These are phyloP conservation scores for Brachionus calyciflorus DNA, from an alignment of 1,140 invertebrate species.

Conservation along the genomic window DNA sequence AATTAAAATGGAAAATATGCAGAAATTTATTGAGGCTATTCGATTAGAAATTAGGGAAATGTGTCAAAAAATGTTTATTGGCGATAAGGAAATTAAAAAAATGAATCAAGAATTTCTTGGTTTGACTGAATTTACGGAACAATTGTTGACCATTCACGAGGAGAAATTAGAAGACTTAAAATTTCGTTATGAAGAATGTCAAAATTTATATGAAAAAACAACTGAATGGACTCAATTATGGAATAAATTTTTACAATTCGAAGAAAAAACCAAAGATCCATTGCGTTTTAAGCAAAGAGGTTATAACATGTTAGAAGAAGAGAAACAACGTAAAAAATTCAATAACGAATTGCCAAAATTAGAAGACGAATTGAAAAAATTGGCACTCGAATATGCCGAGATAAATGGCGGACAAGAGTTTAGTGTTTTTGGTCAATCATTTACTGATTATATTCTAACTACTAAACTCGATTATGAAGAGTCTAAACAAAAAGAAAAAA, in stretches of 20 bases:
- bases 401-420: constrained; percentile 32
- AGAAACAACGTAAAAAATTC: constrained; percentile 35
- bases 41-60: constrained; percentile 7
- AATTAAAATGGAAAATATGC: constrained; percentile 46
- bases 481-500: constrained; percentile 20
- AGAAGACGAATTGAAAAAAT: constrained; percentile 7
- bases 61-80: constrained; percentile 35
- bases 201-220: constrained; percentile 24
- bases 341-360: constrained; percentile 8
- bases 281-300: constrained; percentile 16
- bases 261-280: constrained; percentile 45
- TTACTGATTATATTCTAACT: not conserved
- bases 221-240: not conserved
- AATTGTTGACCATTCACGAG: constrained; percentile 10
- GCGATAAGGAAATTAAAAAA: constrained; percentile 16
- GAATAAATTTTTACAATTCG: constrained; percentile 32
- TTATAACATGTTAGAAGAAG: constrained; percentile 39
- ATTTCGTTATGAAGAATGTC: constrained; percentile 7
- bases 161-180: constrained; percentile 39
- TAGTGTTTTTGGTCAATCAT: not conserved
- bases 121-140: not conserved
- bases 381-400: not conserved
- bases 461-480: constrained; percentile 36
- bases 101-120: constrained; percentile 31
- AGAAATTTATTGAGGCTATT: constrained; percentile 35